Evolutionary conservation across 2,888 invertebrate genomes (phyloP), one percentile per base, ranked within the genome.

Genomic region (Laothoe populi): DNA sequence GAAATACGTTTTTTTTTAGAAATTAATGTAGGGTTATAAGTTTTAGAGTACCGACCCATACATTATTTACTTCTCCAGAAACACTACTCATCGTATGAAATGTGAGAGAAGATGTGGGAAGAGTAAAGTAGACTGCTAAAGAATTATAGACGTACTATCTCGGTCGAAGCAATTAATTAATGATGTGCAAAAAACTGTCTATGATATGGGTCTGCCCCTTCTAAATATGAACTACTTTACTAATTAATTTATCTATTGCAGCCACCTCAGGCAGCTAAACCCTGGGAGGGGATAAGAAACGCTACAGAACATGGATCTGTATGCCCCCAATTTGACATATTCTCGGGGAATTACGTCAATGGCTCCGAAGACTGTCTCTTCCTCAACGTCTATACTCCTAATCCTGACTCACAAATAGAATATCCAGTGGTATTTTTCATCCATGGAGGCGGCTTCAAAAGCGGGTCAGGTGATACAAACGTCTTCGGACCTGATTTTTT

Each of bases 321-420:
- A 13, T 65, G 68, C 24, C 57, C 62, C 11, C 68, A 66, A 57
- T 58, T n/a, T 13, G 58, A 64, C 10, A 57, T 48, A 0, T 35
- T 57, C 8, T 59, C 57, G 3, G 10, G 45, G 0, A 69, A 42
- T 73, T 71, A 59, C 1, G 31, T 64, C 0, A 58, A 60, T 1
- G 77, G 78, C 1, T 74, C 59, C 63, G 86, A 75, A 65, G 78
- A 86, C 63, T 86, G 84, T 53, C 69, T 86, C 2, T 81, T 75
- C 59, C 68, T 86, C 0, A 86, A 86, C 45, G 81, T 86, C 1
- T 85, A 84, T 62, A 73, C 78, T 4, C 62, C 64, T 26, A 40
- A 38, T 19, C 49, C 60, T 4, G 48, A 19, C 2, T 40, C 63
- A 2, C 24, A 7, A 19, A 35, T 4, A 13, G 53, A 19, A 4